Base-by-base conservation (phyloP, 1,140 invertebrate species). In the Tenebrio molitor region DNA sequence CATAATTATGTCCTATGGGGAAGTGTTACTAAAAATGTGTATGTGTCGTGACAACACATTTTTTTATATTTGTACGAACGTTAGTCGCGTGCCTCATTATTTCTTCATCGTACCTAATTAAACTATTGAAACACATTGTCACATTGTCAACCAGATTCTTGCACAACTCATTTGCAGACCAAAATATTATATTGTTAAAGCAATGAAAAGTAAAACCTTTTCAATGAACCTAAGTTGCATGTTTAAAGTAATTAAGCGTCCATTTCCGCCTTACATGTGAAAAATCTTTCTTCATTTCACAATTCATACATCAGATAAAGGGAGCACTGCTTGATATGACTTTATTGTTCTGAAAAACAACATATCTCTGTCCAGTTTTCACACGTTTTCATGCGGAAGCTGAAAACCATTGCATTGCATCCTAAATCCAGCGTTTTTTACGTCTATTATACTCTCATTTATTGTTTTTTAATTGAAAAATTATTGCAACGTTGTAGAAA, bases 311-410 rank as follows among this genome's bases (percentile, higher is more conserved):
- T 25, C 50, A 58, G 50, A 58, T 58, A 58, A 58, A 58, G 50
- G 15, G 50, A 58, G 23, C 12, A 58, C 50, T 14, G 50, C 50
- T 58, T 58, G 23, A 58, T 58, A 58, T 58, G 50, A 14, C n/a
- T 58, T 58, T 58, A 58, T 58, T 58, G 50, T 58, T 58, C 14
- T 14, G 21, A 4, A 58, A 25, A 58, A 25, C 12, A 58, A 58
- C 50, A 58, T 29, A 23, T 58, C 23, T 58, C 12, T 58, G 19
- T 58, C 23, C 21, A 29, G 21, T 29, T 58, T 50, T 58, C 50
- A 58, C 50, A 58, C 50, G 50, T 58, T 58, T 58, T 58, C 50
- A 58, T 29, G 23, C 50, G 50, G 50, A 58, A 58, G 23, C 23
- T 50, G 44, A 50, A 50, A 17, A 17, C 16, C 12, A 50, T 50